A percentile compares a stretch with the other conserved stretches of the same genome.
Conservation (phyloP, 2,797 vertebrate genomes). For the Gorsachius magnificus region DNA sequence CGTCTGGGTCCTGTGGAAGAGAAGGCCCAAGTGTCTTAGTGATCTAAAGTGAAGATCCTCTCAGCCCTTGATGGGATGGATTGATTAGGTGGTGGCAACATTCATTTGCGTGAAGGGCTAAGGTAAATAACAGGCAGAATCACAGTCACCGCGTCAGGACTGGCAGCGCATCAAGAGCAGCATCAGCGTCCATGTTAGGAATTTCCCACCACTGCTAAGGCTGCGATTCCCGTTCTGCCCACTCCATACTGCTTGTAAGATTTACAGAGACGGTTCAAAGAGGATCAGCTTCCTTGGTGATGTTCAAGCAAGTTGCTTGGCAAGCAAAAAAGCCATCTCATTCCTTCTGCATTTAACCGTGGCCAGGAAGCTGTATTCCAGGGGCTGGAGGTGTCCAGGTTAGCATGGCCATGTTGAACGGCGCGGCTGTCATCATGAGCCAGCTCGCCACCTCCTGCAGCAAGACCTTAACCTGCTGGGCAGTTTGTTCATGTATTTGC, state of each 20-base stretch:
- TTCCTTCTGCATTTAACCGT: neutral
- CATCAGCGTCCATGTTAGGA: neutral
- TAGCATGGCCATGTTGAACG: neutral
- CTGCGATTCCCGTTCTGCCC: neutral
- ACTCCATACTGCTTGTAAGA: neutral
- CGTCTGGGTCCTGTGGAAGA: neutral
- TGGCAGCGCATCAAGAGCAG: neutral
- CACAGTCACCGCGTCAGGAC: fast-evolving
- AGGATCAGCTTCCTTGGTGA: neutral
- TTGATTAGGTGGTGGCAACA: neutral
- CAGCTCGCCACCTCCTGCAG: neutral
- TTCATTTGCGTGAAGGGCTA: neutral
- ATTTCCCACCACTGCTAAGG: neutral
- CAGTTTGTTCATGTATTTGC: neutral
- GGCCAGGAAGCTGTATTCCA: fast-evolving
- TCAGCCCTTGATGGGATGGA: neutral
- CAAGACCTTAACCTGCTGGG: neutral
- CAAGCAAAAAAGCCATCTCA: neutral
- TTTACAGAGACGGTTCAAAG: neutral
- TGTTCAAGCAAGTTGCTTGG: neutral
- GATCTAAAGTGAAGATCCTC: neutral
- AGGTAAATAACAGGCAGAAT: neutral
- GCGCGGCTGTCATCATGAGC: neutral
- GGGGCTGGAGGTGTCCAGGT: neutral
- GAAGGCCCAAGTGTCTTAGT: neutral